Percentiles rank a stretch among this genome's conserved stretches.
Evolutionary conservation across 2,797 vertebrate species (phyloP).

Genomic region (Dallia pectoralis): DNA sequence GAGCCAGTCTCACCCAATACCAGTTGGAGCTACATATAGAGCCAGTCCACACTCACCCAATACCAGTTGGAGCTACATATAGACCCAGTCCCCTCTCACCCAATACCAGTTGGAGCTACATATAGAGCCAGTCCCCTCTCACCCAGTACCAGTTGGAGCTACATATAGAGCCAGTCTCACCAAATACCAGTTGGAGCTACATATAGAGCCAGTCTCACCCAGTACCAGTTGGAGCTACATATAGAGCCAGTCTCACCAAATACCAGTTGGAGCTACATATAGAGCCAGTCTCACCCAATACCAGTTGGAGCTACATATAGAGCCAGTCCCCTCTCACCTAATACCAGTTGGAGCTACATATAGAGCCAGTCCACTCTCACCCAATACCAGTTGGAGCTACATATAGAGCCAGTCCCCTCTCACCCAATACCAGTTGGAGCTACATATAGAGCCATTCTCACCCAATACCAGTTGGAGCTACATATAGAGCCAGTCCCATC

Average conservation of each 20-base stretch:
- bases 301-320: conserved; percentile 51
- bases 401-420: conserved; percentile 45
- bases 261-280: neutral
- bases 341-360: conserved; percentile 55
- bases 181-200: neutral
- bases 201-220: conserved; percentile 72
- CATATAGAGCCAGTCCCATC: conserved; percentile 70
- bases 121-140: conserved; percentile 48
- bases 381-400: conserved; percentile 73
- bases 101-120: conserved; percentile 67
- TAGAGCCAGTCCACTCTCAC: conserved; percentile 71
- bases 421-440: conserved; percentile 90
- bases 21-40: conserved; percentile 50
- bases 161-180: too few relatives aligned
- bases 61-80: conserved; percentile 55
- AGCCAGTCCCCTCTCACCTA: conserved; percentile 82
- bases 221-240: too few relatives aligned
- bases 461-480: neutral
- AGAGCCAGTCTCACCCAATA: conserved; percentile 77
- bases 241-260: too few relatives aligned
- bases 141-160: conserved; percentile 89
- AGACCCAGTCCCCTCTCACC: conserved; percentile 76
- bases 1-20: conserved; percentile 77
- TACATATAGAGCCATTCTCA: too few relatives aligned
- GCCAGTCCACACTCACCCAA: conserved; percentile 82